Percentiles rank a stretch among this genome's conserved stretches.
Evolutionary conservation across 2,797 vertebrate species (phyloP).

Genomic region (Anguilla megastoma): DNA sequence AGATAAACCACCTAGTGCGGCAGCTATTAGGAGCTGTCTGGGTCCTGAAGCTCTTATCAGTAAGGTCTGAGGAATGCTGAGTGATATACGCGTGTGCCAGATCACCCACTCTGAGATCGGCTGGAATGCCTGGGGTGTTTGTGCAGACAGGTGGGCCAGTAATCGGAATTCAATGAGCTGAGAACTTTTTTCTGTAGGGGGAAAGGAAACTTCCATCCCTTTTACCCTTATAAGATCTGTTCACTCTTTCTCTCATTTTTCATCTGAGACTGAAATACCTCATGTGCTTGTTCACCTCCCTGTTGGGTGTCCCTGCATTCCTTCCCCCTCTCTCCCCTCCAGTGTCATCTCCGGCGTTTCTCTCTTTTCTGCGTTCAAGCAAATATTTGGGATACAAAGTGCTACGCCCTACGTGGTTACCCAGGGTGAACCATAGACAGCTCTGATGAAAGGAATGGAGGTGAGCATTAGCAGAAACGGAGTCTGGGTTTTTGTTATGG

Average conservation of each 20-base stretch:
- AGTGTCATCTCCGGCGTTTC: conserved; percentile 35
- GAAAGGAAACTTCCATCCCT: conserved; percentile 22
- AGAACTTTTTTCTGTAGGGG: conserved; percentile 10
- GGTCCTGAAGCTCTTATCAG: conserved; percentile 45
- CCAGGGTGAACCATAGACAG: neutral
- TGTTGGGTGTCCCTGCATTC: conserved; percentile 54
- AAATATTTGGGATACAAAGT: neutral
- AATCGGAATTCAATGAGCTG: conserved; percentile 22
- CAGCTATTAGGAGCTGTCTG: conserved; percentile 32
- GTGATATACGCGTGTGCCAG: conserved; percentile 39
- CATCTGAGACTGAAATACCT: conserved; percentile 43
- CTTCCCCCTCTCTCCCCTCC: conserved; percentile 36
- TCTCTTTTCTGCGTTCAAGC: neutral
- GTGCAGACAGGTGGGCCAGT: conserved; percentile 46
- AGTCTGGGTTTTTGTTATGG: neutral
- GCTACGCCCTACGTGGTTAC: neutral
- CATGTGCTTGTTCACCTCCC: conserved; percentile 38
- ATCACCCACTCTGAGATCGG: conserved; percentile 22
- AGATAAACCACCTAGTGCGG: conserved; percentile 20
- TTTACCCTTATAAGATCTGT: conserved; percentile 37
- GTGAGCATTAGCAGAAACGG: neutral
- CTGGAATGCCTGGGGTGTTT: conserved; percentile 58
- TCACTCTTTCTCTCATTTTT: conserved; percentile 36
- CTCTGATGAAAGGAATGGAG: neutral
- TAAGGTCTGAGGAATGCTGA: conserved; percentile 47